These are phyloP conservation scores for Lophius piscatorius DNA, from an alignment of 2,113 vertebrate genomes.

Conservation along the genomic window DNA sequence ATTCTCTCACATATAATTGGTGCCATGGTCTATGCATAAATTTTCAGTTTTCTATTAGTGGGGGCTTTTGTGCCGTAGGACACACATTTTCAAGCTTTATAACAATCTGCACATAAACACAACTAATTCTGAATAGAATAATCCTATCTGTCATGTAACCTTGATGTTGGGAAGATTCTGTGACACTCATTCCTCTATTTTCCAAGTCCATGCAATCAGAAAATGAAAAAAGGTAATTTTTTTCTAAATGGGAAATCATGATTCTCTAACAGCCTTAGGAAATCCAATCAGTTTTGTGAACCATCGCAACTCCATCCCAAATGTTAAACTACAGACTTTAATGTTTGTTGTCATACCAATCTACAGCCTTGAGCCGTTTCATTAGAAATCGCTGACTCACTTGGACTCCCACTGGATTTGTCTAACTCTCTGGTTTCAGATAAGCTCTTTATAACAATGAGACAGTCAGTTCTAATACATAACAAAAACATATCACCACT, in stretches of 20 bases:
- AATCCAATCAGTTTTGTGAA: slow-evolving; percentile 34
- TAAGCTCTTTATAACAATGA: slow-evolving; percentile 6
- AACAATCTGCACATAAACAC: too few species aligned
- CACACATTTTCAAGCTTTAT: too few species aligned
- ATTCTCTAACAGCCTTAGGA: slow-evolving; percentile 8
- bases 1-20: too few species aligned
- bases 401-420: slow-evolving; percentile 24
- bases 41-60: too few species aligned
- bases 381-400: slow-evolving; percentile 29
- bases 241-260: neutral
- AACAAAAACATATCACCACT: too few species aligned
- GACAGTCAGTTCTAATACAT: slow-evolving; percentile 6
- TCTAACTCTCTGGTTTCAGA: slow-evolving; percentile 34
- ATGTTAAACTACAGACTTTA: slow-evolving; percentile 11
- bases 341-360: slow-evolving; percentile 44
- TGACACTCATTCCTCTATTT: neutral
- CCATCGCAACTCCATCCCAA: slow-evolving; percentile 21
- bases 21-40: too few species aligned
- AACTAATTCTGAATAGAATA: too few species aligned
- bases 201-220: neutral
- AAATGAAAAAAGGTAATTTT: slow-evolving; percentile 10
- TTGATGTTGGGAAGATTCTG: too few species aligned
- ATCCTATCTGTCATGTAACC: too few species aligned
- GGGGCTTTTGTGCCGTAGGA: too few species aligned
- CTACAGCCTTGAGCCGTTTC: slow-evolving; percentile 24